Base-by-base conservation (phyloP, 1,140 invertebrate species). In the Drosophila arizonae region DNA sequence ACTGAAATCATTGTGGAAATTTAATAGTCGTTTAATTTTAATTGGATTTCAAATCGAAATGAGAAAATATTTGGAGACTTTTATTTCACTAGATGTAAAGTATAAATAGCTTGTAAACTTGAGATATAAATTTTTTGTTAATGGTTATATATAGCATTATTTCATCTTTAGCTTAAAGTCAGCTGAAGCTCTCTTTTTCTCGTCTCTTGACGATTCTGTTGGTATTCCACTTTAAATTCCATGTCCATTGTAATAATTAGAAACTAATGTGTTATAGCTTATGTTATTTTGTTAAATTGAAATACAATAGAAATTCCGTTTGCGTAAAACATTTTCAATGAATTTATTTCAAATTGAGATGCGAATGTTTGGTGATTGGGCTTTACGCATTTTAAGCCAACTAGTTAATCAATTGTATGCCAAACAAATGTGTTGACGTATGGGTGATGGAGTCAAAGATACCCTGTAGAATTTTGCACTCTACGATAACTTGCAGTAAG, bases 1-100 rank as follows among this genome's bases (percentile, higher is more conserved):
- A 65, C 24, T 55, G 52, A 43, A 50, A 39, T 33, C 43, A 71
- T 43, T 43, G 10, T 57, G 24, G 9, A 72, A 46, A 15, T 33
- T 64, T 24, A 30, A 51, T 6, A 26, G 15, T 45, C 41, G 26
- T 46, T 54, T 48, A 55, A 39, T 62, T 43, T 24, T 51, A 63
- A 62, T 70, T 70, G 52, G 8, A n/a, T 33, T 39, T 55, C 17
- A 28, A n/a, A n/a, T 15, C 56, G 10, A 28, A 17, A 26, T 39
- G n/a, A 10, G 4, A 39, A 43, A 11, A 11, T 13, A 11, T 3
- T 4, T 4, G 2, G 8, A 39, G 3, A 2, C 11, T 39, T 39
- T 3, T 11, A 33, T 33, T 30, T 30, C 28, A 6, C 6, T 6
- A 5, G 28, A 30, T 4, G 6, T 30, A 3, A 28, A 28, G 5